phyloP scores from a whole-genome alignment of 2,888 invertebrate genomes.

The Pristionchus exspectatus region DNA sequence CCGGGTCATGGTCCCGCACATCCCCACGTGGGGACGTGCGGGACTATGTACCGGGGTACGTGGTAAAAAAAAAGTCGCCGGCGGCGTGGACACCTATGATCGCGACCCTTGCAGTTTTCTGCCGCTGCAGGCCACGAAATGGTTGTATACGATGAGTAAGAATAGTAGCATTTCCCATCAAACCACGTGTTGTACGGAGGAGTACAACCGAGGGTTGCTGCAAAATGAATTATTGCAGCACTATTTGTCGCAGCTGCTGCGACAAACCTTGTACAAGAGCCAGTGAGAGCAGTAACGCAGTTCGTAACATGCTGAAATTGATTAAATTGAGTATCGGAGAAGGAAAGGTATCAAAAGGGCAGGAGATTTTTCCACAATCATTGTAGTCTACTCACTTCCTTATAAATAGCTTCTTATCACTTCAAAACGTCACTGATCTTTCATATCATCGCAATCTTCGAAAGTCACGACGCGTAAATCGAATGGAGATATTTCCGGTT shows the following conservation, averaged over 20 bases:
- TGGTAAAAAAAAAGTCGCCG: no score
- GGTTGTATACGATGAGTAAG: not conserved
- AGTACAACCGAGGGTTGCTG: not conserved
- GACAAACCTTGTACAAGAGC: not conserved
- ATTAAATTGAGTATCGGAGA: not conserved
- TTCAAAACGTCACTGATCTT: not conserved
- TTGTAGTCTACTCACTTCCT: not conserved
- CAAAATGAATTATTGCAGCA: not conserved
- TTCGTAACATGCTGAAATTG: not conserved
- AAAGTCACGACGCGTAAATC: slow-evolving; percentile 6
- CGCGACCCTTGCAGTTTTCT: not conserved
- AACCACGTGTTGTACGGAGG: slow-evolving; percentile 19
- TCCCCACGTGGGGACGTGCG: no score
- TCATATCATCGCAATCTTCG: not conserved
- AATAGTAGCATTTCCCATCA: not conserved
- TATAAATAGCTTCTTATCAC: not conserved
- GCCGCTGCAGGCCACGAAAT: not conserved
- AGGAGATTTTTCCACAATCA: not conserved
- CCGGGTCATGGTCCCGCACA: no score
- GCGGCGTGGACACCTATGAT: no score
- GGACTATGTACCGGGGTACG: no score
- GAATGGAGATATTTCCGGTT: not conserved
- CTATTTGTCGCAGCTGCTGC: not conserved
- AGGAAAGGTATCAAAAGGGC: not conserved
- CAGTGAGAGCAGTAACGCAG: not conserved